Percentiles rank a stretch among this genome's conserved stretches.
These are phyloP conservation scores for Diachasma alloeum DNA, from an alignment of 1,140 invertebrate species.

Conservation along the genomic window DNA sequence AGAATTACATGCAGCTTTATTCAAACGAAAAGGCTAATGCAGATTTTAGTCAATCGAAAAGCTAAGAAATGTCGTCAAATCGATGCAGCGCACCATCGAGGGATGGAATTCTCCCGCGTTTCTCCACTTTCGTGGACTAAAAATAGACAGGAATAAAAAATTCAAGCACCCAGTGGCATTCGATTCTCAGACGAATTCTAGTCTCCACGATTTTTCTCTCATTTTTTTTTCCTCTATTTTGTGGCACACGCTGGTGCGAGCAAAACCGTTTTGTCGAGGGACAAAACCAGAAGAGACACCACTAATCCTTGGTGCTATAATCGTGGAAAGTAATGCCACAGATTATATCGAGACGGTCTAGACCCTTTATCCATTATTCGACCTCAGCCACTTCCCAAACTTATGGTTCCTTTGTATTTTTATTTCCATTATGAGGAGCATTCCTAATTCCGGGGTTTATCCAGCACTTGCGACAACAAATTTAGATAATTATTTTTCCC, in stretches of 20 bases:
- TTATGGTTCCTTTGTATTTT: neutral
- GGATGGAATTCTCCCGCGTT: neutral
- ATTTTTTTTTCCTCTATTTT: neutral
- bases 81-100: neutral
- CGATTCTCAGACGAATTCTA: slow-evolving; percentile 5
- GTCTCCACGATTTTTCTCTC: neutral
- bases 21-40: too few relatives aligned
- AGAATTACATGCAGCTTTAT: too few relatives aligned
- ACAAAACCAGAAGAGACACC: neutral
- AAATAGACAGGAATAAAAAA: neutral
- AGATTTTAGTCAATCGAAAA: too few relatives aligned
- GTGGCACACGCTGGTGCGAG: neutral
- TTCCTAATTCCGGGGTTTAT: neutral
- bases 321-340: slow-evolving; percentile 1
- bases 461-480: too few relatives aligned
- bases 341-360: neutral
- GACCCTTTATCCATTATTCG: neutral
- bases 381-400: neutral
- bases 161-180: neutral
- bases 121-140: neutral
- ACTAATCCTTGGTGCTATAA: neutral
- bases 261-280: neutral
- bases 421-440: neutral
- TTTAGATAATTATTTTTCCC: too few relatives aligned
- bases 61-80: too few relatives aligned